Evolutionary conservation across 2,797 vertebrate genomes (phyloP), one percentile per base, ranked within the genome.

Genomic region (Cossypha niveicapilla): DNA sequence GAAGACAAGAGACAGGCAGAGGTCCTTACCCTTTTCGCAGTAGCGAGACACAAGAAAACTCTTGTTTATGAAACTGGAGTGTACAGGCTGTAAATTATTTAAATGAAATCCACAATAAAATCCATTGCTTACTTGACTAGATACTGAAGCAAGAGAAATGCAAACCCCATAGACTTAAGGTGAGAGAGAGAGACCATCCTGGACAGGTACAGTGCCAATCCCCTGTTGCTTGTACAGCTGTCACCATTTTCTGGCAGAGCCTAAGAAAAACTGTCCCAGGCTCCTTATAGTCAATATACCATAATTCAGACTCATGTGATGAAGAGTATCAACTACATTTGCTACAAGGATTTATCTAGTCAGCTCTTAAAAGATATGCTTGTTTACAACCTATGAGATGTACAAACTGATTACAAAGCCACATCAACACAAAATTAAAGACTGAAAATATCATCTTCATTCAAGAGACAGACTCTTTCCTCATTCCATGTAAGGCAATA

Each of bases 271-370:
- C 24, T 10, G 4, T 7, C 11, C 28, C 24, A 65, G 10, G 30
- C 7, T 79, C 17, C 34, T 65, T 78, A 39, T 7, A 80, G 18
- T 35, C 22, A 51, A 54, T 24, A 71, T 28, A 53, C 6, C 4
- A 0, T 3, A 57, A 68, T 24, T 72, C 21, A 76, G 15, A 66
- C 15, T 7, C 11, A 16, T 0, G 4, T 12, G 5, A 25, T 60
- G 17, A 78, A 78, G 39, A 72, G 34, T 15, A 50, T 6, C 3
- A 71, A 39, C 18, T 17, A 18, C 30, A 34, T 27, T 53, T 82
- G 67, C 32, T 71, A 58, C 11, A 72, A 61, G 11, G n/a, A 70
- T 39, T 72, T 82, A 75, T 13, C 47, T 50, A 50, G 19, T 28
- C 35, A 82, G 21, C 5, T 70, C 35, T 50, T 66, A 19, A 42